A percentile compares a stretch with the other conserved stretches of the same genome.
Evolutionary conservation across 2,113 vertebrate species (phyloP).

Genomic region (Callopanchax toddi): DNA sequence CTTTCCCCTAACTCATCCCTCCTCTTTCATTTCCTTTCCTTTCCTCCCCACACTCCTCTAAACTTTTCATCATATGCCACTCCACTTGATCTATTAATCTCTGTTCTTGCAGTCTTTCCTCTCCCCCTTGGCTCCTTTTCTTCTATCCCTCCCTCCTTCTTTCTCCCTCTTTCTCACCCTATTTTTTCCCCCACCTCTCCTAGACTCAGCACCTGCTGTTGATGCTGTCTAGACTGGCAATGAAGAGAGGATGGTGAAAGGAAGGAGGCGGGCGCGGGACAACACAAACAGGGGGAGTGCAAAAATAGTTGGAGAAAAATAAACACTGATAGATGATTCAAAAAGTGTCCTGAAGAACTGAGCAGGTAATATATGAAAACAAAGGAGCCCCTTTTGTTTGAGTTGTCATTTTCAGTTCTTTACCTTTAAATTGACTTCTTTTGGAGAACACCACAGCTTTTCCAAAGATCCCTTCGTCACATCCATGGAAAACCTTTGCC

Average conservation of each 20-base stretch:
- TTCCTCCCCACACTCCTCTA: conserved; percentile 42
- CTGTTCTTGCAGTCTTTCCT: conserved; percentile 47
- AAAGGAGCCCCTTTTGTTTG: no score
- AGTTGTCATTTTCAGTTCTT: no score
- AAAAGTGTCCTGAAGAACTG: conserved; percentile 17
- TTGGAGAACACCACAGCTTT: conserved; percentile 38
- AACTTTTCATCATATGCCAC: conserved; percentile 67
- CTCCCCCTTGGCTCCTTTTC: conserved; percentile 62
- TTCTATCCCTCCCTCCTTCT: conserved; percentile 37
- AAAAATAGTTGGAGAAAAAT: conserved; percentile 24
- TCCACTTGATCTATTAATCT: conserved; percentile 72
- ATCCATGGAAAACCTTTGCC: conserved; percentile 44
- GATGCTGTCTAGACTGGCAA: conserved; percentile 68
- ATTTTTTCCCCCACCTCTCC: conserved; percentile 49
- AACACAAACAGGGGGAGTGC: conserved; percentile 1
- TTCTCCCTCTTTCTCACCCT: conserved; percentile 63
- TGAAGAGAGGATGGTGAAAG: conserved; percentile 40
- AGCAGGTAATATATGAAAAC: conserved; percentile 12
- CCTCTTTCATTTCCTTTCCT: conserved; percentile 35
- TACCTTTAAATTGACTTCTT: conserved; percentile 39
- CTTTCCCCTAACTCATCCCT: conserved; percentile 45
- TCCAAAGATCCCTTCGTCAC: conserved; percentile 39
- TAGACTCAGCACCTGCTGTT: conserved; percentile 55
- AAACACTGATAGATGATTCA: conserved; percentile 15
- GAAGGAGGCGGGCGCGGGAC: conserved; percentile 21